These are phyloP conservation scores for Drosophila repletoides DNA, from an alignment of 1,140 invertebrate species.

Conservation along the genomic window DNA sequence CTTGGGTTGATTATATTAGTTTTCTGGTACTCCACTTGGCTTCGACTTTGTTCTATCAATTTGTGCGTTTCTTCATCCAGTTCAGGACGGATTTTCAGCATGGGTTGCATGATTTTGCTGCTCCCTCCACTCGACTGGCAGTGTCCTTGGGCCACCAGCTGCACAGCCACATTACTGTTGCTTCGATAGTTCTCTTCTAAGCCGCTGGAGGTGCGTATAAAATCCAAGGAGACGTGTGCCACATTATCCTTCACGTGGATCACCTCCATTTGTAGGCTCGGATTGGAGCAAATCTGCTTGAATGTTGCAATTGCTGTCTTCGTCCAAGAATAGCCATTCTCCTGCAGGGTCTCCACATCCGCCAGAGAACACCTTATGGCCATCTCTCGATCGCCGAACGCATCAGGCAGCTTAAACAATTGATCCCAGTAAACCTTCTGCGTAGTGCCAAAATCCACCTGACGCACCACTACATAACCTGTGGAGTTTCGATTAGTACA, in stretches of 20 bases:
- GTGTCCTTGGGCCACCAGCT: conserved; percentile 48
- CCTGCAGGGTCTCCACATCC: conserved; percentile 65
- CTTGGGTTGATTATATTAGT: not conserved
- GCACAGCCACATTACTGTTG: conserved; percentile 46
- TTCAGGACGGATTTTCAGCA: not conserved
- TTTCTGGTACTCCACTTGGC: no score
- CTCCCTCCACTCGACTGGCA: conserved; percentile 54
- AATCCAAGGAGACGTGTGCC: conserved; percentile 41
- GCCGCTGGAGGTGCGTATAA: conserved; percentile 27
- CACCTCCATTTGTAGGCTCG: conserved; percentile 50
- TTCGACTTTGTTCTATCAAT: conserved; percentile 26
- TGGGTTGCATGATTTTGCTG: not conserved
- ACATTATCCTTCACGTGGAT: not conserved
- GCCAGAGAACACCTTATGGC: conserved; percentile 56
- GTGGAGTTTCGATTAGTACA: not conserved
- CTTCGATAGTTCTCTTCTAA: no score
- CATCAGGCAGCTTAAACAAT: conserved; percentile 36
- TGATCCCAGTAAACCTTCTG: conserved; percentile 50
- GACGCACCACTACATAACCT: conserved; percentile 53
- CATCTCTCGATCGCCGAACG: conserved; percentile 38
- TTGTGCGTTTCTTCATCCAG: conserved; percentile 21
- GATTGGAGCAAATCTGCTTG: conserved; percentile 57
- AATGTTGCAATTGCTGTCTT: conserved; percentile 39
- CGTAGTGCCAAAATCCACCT: conserved; percentile 58
- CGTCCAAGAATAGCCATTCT: conserved; percentile 58